Percentiles rank a stretch among this genome's conserved stretches.
Conservation (phyloP, 2,888 invertebrate genomes). For the Gryllus longicercus region DNA sequence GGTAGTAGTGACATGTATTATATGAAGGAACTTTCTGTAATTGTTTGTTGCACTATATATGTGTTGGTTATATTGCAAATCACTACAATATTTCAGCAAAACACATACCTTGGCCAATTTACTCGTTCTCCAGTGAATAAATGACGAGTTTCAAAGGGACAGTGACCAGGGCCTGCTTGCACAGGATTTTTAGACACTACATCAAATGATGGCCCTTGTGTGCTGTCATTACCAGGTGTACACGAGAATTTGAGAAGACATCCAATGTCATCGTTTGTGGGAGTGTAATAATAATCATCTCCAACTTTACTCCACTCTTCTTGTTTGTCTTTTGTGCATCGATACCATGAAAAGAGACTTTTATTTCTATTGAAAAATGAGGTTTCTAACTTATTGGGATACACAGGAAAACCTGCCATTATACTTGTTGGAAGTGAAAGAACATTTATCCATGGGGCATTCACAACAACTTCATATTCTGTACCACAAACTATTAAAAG, state of each 20-base stretch:
- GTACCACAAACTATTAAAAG: not conserved
- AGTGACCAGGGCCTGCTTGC: slow-evolving; percentile 70
- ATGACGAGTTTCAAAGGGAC: slow-evolving; percentile 80
- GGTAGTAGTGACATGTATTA: too few species aligned
- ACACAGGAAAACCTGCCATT: slow-evolving; percentile 70
- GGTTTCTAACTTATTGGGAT: slow-evolving; percentile 67
- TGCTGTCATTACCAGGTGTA: slow-evolving; percentile 53
- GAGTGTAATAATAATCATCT: slow-evolving; percentile 58
- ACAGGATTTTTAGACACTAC: slow-evolving; percentile 58
- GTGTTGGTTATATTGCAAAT: too few species aligned
- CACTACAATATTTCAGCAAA: not conserved
- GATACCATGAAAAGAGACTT: slow-evolving; percentile 67
- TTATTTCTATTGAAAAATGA: slow-evolving; percentile 57
- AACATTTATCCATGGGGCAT: slow-evolving; percentile 68
- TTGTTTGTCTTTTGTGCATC: slow-evolving; percentile 26
- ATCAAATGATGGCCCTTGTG: slow-evolving; percentile 61
- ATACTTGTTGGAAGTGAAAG: slow-evolving; percentile 66
- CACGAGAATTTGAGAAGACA: slow-evolving; percentile 62
- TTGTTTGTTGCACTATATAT: too few species aligned
- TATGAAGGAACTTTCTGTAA: too few species aligned
- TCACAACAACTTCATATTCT: slow-evolving; percentile 56
- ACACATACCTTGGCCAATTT: slow-evolving; percentile 35
- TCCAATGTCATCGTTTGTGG: slow-evolving; percentile 62
- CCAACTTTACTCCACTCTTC: slow-evolving; percentile 58
- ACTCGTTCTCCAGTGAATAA: slow-evolving; percentile 57